Evolutionary conservation across 2,888 invertebrate genomes (phyloP), one percentile per base, ranked within the genome.

Genomic region (Eristalinus sepulchralis): DNA sequence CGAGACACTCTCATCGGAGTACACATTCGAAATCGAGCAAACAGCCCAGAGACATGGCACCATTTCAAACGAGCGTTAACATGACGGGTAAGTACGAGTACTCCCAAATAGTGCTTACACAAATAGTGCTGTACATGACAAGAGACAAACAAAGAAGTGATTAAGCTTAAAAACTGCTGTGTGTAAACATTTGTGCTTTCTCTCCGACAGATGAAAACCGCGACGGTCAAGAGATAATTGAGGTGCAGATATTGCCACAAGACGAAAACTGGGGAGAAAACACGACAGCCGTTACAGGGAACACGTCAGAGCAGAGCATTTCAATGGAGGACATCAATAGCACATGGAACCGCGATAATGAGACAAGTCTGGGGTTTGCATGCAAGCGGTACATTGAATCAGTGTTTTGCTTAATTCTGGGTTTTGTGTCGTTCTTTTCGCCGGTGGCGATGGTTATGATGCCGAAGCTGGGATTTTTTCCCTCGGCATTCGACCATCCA

Each of bases 221-320:
- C 73, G 96, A 97, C 87, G 97, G 97, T 0, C 97, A 97, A 91
- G 98, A 98, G 93, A 96, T 98, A 11, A 98, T 98, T 66, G 98
- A 98, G 93, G 98, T 98, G 47, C 98, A 98, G 93, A 98, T 98
- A 88, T 93, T 98, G 79, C 98, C 98, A 0, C 97, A 98, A 93
- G 99, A 99, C 93, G 99, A 99, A 91, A 98, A 98, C 92, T 99
- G 99, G 99, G 98, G 98, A n/a, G 99, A 99, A 92, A 98, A 98
- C 90, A 98, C 98, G 0, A 99, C 99, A 0, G 98, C 98, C 0
- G 96, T 99, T 36, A 99, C 99, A 0, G 98, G 98, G 10, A 98
- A 98, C 90, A 98, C 98, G 1, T 98, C 98, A 0, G 99, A 98
- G 91, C 97, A 98, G 89, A 98, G 98, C 3, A 97, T 97, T 89